Conservation (phyloP, 2,113 vertebrate species). For the Oreochromis aureus region DNA sequence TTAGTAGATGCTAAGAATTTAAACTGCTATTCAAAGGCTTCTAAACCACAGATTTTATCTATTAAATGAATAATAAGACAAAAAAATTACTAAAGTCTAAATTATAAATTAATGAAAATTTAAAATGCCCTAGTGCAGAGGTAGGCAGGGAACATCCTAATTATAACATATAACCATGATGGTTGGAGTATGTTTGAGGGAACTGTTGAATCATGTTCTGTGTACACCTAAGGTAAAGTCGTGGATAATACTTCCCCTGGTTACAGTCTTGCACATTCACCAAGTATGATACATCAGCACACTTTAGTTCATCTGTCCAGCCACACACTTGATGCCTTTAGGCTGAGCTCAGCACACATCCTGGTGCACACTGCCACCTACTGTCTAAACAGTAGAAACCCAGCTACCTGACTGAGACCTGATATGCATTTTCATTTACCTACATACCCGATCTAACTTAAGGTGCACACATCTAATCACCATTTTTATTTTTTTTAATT, state of each 20-base stretch:
- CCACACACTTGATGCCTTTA: neutral
- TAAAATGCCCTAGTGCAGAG: neutral
- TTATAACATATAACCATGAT: neutral
- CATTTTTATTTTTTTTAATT: neutral
- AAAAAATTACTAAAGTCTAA: neutral
- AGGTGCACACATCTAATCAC: neutral
- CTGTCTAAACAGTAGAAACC: neutral
- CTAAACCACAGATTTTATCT: neutral
- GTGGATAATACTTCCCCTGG: neutral
- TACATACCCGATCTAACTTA: neutral
- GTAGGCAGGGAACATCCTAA: neutral
- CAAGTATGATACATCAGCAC: neutral
- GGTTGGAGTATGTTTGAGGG: neutral
- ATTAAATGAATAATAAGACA: neutral
- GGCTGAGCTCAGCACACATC: neutral
- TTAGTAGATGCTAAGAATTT: neutral
- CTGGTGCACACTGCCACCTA: slow-evolving; percentile 10
- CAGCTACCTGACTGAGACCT: neutral
- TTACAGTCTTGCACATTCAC: neutral
- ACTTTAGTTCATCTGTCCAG: neutral
- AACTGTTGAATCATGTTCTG: neutral
- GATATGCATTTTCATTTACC: neutral
- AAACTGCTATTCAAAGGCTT: neutral
- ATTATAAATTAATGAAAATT: neutral
- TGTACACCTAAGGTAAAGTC: neutral